Evolutionary conservation across 2,888 invertebrate species (phyloP), one percentile per base, ranked within the genome.

Genomic region (Aromia moschata): DNA sequence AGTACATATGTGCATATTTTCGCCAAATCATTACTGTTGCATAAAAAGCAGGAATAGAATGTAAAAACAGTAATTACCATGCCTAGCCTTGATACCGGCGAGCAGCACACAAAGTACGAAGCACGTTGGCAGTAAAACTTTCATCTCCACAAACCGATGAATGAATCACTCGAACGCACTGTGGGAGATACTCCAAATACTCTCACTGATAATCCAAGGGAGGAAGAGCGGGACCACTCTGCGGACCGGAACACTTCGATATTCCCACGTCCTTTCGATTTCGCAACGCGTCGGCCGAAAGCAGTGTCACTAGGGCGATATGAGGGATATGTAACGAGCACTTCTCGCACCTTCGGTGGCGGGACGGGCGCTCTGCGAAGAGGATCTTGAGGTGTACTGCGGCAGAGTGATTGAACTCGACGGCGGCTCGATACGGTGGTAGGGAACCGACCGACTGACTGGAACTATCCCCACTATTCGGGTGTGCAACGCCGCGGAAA

Each of bases 311-410:
- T 36, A 47, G 47, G 47, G 36, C 36, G 37, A 18, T 20, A 47
- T 33, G n/a, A 10, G 45, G 16, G n/a, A n/a, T n/a, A n/a, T n/a
- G n/a, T n/a, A 44, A 30, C 31, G 10, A n/a, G 17, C 9, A 40
- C 17, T 31, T 5, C 31, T 33, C 45, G 45, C 45, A 46, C 45
- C 45, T 46, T 46, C 31, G 33, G n/a, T 46, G 10, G 33, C 46
- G 33, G 52, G 55, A 56, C n/a, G n/a, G n/a, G n/a, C n/a, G n/a
- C 57, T 62, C 43, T 49, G 15, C 45, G 20, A 25, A 53, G 25
- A 52, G 55, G 56, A 57, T 58, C 60, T 60, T 58, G 58, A 56
- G 58, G 56, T 25, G 60, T 52, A 58, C 60, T 57, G 49, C 56
- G 25, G 56, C 56, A 20, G 56, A 37, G 40, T 59, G 53, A 64